phyloP scores from a whole-genome alignment of 1,140 invertebrate species.

The Riptortus pedestris region DNA sequence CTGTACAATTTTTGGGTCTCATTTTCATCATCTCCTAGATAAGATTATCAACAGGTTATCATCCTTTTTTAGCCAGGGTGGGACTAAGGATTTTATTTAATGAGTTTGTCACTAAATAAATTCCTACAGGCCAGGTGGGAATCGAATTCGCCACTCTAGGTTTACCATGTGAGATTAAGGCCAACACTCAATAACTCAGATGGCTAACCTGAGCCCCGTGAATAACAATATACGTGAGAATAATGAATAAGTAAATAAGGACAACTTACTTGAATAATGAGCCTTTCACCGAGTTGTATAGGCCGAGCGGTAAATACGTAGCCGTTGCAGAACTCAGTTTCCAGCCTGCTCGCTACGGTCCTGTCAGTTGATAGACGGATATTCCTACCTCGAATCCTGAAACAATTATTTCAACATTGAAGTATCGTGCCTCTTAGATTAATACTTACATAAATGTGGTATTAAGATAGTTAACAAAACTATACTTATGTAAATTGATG shows the following conservation, averaged over 20 bases:
- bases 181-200: no score
- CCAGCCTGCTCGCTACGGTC: slow-evolving; percentile 65
- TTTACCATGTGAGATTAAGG: no score
- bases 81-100: no score
- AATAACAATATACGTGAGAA: neutral
- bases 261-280: slow-evolving; percentile 15
- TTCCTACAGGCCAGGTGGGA: no score
- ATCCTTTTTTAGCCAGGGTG: no score
- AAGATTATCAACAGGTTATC: no score
- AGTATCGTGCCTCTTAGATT: no score
- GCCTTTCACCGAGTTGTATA: slow-evolving; percentile 62
- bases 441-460: no score
- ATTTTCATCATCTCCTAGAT: neutral
- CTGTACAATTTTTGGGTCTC: neutral
- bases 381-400: slow-evolving; percentile 67
- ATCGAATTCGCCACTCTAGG: no score
- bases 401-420: slow-evolving; percentile 33
- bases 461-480: neutral
- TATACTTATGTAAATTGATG: neutral
- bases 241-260: no score
- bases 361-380: slow-evolving; percentile 68
- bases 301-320: slow-evolving; percentile 86
- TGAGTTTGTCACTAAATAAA: no score
- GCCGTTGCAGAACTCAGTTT: slow-evolving; percentile 84
- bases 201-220: no score